A percentile compares a stretch with the other conserved stretches of the same genome.
These are phyloP conservation scores for Arctocebus calabarensis DNA, from an alignment of 2,797 vertebrate genomes.

Conservation along the genomic window DNA sequence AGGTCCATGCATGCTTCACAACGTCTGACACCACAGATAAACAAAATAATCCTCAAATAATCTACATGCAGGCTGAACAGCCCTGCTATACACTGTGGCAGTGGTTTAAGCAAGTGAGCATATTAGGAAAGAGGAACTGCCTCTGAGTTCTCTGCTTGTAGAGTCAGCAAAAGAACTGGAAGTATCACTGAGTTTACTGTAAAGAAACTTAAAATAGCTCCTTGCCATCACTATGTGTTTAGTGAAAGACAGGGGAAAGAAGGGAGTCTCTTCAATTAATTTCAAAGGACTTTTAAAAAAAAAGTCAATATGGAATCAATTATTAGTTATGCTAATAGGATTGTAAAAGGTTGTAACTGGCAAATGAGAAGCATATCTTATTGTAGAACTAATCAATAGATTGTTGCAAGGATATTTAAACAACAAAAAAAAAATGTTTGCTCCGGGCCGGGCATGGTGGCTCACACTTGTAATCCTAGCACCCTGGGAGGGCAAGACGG, in stretches of 20 bases:
- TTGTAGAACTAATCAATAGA: background rate
- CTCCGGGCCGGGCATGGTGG: no score
- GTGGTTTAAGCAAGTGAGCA: background rate
- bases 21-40: no score
- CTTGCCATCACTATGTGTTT: background rate
- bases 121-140: slow-evolving; percentile 29
- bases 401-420: slow-evolving; percentile 3
- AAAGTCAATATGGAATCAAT: slow-evolving; percentile 1
- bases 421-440: background rate
- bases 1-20: no score
- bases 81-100: background rate
- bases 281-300: slow-evolving; percentile 21
- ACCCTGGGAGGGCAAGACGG: no score
- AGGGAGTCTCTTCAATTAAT: background rate
- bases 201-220: slow-evolving; percentile 51
- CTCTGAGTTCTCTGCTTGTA: background rate
- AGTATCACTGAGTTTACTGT: background rate
- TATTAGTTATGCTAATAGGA: background rate
- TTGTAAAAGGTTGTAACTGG: slow-evolving; percentile 6
- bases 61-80: no score
- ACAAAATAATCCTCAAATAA: no score
- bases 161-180: slow-evolving; percentile 49
- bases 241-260: background rate
- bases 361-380: slow-evolving; percentile 23
- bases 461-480: no score